Evolutionary conservation across 92 coral and sea anemone genomes (phyloP).

Genomic region (Phenganax stokvisi): DNA sequence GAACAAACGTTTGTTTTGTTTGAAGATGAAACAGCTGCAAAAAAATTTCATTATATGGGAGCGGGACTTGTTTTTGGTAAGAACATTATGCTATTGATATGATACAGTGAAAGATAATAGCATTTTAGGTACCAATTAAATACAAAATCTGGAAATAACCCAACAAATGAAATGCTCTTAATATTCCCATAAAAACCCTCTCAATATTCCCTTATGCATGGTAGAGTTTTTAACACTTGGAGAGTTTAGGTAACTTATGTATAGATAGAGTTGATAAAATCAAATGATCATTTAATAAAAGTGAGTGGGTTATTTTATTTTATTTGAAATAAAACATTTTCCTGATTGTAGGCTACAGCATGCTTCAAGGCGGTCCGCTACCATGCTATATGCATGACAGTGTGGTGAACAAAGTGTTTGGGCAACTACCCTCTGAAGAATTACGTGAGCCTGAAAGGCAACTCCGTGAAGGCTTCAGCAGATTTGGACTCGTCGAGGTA

Average conservation of each 20-base stretch:
- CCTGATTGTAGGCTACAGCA: slow-evolving; percentile 41
- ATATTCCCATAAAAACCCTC: no score
- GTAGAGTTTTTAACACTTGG: no score
- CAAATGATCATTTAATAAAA: no score
- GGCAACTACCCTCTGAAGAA: not conserved
- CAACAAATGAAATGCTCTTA: no score
- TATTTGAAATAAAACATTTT: not conserved
- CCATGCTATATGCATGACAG: slow-evolving; percentile 48
- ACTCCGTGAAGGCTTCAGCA: slow-evolving; percentile 41
- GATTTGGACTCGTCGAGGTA: slow-evolving; percentile 55
- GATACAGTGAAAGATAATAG: no score
- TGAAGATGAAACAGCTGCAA: not conserved
- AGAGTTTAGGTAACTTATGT: no score
- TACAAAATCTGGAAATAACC: no score
- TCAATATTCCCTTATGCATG: no score
- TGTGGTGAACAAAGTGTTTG: slow-evolving; percentile 22
- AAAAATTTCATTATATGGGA: slow-evolving; percentile 31
- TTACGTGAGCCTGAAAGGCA: slow-evolving; percentile 39
- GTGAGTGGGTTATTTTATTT: no score
- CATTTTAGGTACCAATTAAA: no score
- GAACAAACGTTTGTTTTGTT: slow-evolving; percentile 4
- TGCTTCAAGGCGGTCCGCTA: slow-evolving; percentile 58
- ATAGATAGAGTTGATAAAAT: no score
- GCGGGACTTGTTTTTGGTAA: slow-evolving; percentile 49
- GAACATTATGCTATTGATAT: not conserved